phyloP scores from a whole-genome alignment of 1,140 invertebrate genomes.

The Bombus superbus region DNA sequence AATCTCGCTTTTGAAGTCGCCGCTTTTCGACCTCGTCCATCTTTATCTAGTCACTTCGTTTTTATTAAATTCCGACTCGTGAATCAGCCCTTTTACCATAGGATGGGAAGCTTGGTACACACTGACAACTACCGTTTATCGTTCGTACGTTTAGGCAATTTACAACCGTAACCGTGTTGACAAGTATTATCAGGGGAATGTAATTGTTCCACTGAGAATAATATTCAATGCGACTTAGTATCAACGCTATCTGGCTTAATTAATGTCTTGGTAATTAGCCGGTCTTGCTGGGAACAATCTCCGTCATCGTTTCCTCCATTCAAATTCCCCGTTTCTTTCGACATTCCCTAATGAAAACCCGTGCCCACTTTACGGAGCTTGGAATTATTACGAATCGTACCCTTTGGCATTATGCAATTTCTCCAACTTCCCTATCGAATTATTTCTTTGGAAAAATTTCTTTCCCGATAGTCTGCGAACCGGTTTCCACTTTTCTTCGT shows the following conservation, averaged over 20 bases:
- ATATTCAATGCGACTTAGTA: slow-evolving; percentile 2
- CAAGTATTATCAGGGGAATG: slow-evolving; percentile 6
- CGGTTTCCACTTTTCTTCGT: too few species aligned
- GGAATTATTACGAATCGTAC: slow-evolving; percentile 2
- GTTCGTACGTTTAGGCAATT: slow-evolving; percentile 5
- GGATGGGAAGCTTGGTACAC: not conserved
- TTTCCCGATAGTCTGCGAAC: not conserved
- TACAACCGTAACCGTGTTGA: too few species aligned
- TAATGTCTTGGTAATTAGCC: slow-evolving; percentile 8
- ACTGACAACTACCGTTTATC: not conserved
- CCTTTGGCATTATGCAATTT: not conserved
- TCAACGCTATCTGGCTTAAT: slow-evolving; percentile 5
- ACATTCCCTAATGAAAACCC: too few species aligned
- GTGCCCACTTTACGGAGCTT: not conserved
- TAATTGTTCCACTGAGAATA: not conserved
- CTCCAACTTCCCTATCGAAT: not conserved
- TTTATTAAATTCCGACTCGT: slow-evolving; percentile 15
- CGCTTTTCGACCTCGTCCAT: slow-evolving; percentile 1
- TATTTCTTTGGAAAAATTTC: not conserved
- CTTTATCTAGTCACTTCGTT: slow-evolving; percentile 33
- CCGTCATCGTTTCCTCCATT: too few species aligned
- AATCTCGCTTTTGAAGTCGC: slow-evolving; percentile 29
- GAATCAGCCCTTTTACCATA: not conserved
- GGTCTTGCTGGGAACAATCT: too few species aligned
- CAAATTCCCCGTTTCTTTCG: too few species aligned